Conservation (phyloP, 37 sponge, comb jelly and placozoan genomes). For the Spongilla lacustris region DNA sequence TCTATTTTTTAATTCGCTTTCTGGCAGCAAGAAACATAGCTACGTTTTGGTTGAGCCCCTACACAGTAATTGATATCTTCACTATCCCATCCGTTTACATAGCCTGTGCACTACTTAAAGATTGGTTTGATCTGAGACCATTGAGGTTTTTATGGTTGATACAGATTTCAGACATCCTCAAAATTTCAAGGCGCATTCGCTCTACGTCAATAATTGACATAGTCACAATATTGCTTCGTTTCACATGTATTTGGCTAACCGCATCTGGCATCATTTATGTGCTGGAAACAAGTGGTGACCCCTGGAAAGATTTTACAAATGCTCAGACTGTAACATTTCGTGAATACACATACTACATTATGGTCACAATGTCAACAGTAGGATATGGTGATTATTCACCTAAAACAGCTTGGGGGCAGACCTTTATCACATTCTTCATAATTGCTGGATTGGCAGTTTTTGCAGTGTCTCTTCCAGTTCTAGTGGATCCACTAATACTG, state of each 20-base stretch:
- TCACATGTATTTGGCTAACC: conserved; percentile 60
- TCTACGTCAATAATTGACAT: conserved; percentile 30
- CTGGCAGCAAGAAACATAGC: conserved; percentile 32
- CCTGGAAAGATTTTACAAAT: conserved; percentile 58
- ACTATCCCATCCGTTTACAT: conserved; percentile 72
- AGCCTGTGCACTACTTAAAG: conserved; percentile 38
- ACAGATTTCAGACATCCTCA: conserved; percentile 34
- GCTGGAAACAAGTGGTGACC: conserved; percentile 81
- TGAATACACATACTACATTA: conserved; percentile 66
- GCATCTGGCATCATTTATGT: conserved; percentile 71
- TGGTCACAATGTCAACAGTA: conserved; percentile 86
- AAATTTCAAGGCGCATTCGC: conserved; percentile 20
- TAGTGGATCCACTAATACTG: conserved; percentile 16
- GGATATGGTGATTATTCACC: conserved; percentile 87
- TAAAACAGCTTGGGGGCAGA: conserved; percentile 62
- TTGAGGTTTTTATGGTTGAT: conserved; percentile 67
- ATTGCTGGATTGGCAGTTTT: conserved; percentile 66
- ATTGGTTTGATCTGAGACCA: conserved; percentile 75
- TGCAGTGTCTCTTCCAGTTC: conserved; percentile 46
- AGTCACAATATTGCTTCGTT: conserved; percentile 22
- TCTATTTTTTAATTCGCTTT: conserved; percentile 43
- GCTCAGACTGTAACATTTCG: conserved; percentile 11
- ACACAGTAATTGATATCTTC: conserved; percentile 67
- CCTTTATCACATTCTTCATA: conserved; percentile 78
- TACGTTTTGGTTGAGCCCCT: conserved; percentile 53